phyloP scores from a whole-genome alignment of 2,888 invertebrate genomes.

The Meganola albula region DNA sequence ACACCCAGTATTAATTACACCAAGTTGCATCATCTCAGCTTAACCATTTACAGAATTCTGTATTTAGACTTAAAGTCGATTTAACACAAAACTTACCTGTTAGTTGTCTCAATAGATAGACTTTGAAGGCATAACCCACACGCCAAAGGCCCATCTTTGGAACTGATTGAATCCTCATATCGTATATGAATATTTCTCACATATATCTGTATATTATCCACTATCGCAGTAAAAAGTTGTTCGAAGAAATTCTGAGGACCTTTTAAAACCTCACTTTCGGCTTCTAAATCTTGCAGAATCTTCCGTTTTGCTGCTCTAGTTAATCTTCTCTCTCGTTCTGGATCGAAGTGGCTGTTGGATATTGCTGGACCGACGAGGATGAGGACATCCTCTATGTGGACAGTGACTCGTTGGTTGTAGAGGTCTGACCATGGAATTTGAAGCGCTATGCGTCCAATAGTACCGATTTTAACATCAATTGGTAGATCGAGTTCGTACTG shows the following conservation, averaged over 20 bases:
- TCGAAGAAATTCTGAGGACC: conserved; percentile 83
- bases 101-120: conserved; percentile 87
- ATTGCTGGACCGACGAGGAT: conserved; percentile 86
- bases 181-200: conserved; percentile 88
- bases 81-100: conserved; percentile 81
- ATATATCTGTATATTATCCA: conserved; percentile 88
- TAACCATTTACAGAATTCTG: too few relatives aligned
- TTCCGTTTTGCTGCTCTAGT: conserved; percentile 85
- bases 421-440: conserved; percentile 89
- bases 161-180: conserved; percentile 86
- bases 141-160: conserved; percentile 81
- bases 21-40: too few relatives aligned
- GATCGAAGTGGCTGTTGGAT: conserved; percentile 81
- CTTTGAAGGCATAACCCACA: conserved; percentile 87
- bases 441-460: conserved; percentile 84
- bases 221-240: conserved; percentile 84
- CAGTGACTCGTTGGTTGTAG: conserved; percentile 84
- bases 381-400: conserved; percentile 86
- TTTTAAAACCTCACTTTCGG: conserved; percentile 76
- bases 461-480: conserved; percentile 88
- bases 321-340: conserved; percentile 84
- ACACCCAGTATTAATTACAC: too few relatives aligned
- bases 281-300: conserved; percentile 82
- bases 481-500: conserved; percentile 90
- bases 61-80: too few relatives aligned